Conservation (phyloP, 2,888 invertebrate genomes). For the Parnassius smintheus region DNA sequence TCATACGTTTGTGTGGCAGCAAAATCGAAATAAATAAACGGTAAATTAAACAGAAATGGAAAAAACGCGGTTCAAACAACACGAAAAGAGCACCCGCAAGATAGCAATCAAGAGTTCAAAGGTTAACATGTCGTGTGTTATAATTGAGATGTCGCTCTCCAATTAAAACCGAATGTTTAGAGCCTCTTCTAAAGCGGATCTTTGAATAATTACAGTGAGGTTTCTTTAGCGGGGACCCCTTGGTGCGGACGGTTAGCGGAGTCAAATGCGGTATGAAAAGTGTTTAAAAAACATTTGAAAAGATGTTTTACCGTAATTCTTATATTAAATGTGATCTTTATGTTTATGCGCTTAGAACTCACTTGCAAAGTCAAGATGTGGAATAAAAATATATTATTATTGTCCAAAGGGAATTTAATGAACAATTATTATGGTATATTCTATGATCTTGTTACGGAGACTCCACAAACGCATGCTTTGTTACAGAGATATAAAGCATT, state of each 20-base stretch:
- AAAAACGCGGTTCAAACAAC: constrained; percentile 27
- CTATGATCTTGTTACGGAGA: background rate
- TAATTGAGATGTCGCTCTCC: constrained; percentile 67
- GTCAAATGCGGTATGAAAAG: constrained; percentile 40
- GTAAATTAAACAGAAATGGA: background rate
- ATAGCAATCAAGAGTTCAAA: constrained; percentile 69
- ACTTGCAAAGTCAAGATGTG: background rate
- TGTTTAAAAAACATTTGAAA: constrained; percentile 44
- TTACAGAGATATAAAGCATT: background rate
- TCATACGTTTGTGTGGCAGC: too few relatives aligned
- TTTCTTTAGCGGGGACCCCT: constrained; percentile 44
- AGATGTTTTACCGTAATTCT: constrained; percentile 30
- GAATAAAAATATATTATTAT: background rate
- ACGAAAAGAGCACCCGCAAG: constrained; percentile 48
- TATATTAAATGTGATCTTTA: constrained; percentile 30
- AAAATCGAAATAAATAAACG: too few relatives aligned
- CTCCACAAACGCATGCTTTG: constrained; percentile 2
- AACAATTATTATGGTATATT: too few relatives aligned
- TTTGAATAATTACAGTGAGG: constrained; percentile 60
- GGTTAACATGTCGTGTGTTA: constrained; percentile 60
- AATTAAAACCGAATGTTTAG: constrained; percentile 73
- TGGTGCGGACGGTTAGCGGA: constrained; percentile 43
- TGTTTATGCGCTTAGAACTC: constrained; percentile 9
- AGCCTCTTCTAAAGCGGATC: constrained; percentile 47
- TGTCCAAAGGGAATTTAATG: too few relatives aligned